A percentile compares a stretch with the other conserved stretches of the same genome.
Evolutionary conservation across 2,113 vertebrate genomes (phyloP).

Genomic region (Copsychus sechellarum): DNA sequence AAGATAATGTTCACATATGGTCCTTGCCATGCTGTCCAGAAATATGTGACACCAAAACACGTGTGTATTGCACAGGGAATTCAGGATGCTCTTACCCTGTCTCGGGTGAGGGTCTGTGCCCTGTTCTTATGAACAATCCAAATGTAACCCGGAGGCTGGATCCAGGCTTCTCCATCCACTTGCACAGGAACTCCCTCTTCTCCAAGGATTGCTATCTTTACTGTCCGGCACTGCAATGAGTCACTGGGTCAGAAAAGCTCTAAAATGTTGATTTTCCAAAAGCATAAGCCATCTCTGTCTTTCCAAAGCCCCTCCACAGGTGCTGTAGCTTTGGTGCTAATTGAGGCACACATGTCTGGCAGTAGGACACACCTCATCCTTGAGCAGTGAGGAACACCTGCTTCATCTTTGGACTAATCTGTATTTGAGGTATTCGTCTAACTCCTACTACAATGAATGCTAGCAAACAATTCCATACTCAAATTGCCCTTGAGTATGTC

Average conservation of each 20-base stretch:
- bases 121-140: conserved; percentile 97
- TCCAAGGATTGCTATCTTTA: conserved; percentile 96
- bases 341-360: not conserved
- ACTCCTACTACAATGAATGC: not conserved
- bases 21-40: not conserved
- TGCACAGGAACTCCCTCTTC: conserved; percentile 96
- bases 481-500: not conserved
- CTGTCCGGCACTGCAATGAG: conserved; percentile 87
- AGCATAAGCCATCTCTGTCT: not conserved
- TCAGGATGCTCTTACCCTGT: conserved; percentile 79
- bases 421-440: not conserved
- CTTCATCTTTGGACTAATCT: not conserved
- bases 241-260: not conserved
- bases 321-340: not conserved
- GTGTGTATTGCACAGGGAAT: not conserved
- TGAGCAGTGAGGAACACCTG: not conserved
- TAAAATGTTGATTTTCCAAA: not conserved
- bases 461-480: not conserved
- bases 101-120: conserved; percentile 93
- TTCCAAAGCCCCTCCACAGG: not conserved
- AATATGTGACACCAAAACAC: rapidly evolving
- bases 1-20: not conserved
- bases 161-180: conserved; percentile 98
- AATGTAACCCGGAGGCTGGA: conserved; percentile 95
- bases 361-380: not conserved